These are phyloP conservation scores for Drosophila recens DNA, from an alignment of 2,888 invertebrate species.

Conservation along the genomic window DNA sequence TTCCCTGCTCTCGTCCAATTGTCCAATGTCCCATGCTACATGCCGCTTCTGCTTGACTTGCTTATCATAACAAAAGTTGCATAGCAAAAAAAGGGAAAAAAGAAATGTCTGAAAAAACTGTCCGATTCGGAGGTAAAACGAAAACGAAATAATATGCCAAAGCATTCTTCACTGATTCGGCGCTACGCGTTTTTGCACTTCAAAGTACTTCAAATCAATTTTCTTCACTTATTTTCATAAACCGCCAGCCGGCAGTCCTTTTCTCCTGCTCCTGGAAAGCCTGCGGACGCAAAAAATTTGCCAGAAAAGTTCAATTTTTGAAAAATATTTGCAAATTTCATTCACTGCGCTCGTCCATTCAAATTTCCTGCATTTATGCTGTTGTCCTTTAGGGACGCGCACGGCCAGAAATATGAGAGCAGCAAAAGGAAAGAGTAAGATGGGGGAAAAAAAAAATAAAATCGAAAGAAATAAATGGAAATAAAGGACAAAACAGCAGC, in stretches of 20 bases:
- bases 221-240: constrained; percentile 79
- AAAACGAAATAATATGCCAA: constrained; percentile 78
- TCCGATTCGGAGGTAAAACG: constrained; percentile 54
- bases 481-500: constrained; percentile 78
- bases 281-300: constrained; percentile 73
- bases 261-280: constrained; percentile 29
- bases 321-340: constrained; percentile 83
- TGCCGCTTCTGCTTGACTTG: constrained; percentile 73
- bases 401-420: constrained; percentile 47
- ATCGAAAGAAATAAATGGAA: constrained; percentile 60
- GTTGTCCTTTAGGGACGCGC: constrained; percentile 71
- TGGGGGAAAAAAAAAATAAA: constrained; percentile 28
- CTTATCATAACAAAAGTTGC: constrained; percentile 77
- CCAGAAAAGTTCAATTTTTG: constrained; percentile 82
- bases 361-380: constrained; percentile 81
- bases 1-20: constrained; percentile 7
- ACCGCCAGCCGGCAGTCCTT: constrained; percentile 61
- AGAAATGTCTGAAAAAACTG: constrained; percentile 19
- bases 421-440: constrained; percentile 27
- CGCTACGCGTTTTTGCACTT: constrained; percentile 80
- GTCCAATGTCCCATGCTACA: constrained; percentile 15
- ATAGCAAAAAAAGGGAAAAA: constrained; percentile 8
- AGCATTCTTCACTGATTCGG: constrained; percentile 79
- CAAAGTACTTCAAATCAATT: constrained; percentile 82
- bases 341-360: constrained; percentile 83